Conservation (phyloP, 1,140 invertebrate genomes). For the Drosophila persimilis region DNA sequence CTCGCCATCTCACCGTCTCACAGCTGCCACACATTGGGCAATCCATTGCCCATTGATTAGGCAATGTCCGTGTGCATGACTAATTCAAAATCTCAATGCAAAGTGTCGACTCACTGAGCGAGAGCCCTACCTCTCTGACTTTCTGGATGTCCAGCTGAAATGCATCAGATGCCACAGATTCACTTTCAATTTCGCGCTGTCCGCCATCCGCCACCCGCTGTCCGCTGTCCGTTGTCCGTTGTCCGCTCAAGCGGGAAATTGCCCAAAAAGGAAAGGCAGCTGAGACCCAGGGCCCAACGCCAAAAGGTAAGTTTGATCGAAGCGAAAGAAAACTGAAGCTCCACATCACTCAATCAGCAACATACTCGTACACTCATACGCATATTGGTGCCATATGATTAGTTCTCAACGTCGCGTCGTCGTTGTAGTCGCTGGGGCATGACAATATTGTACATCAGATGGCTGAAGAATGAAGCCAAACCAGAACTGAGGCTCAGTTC, state of each 20-base stretch:
- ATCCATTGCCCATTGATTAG: conserved; percentile 49
- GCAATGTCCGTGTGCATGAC: conserved; percentile 62
- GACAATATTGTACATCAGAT: conserved; percentile 55
- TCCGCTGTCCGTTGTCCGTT: conserved; percentile 10
- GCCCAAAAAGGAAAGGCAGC: conserved; percentile 54
- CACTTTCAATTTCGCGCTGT: conserved; percentile 66
- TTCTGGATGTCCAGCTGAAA: conserved; percentile 41
- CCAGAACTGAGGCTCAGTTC: conserved; percentile 23
- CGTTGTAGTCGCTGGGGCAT: conserved; percentile 59
- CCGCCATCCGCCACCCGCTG: conserved; percentile 18
- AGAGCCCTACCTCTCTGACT: background rate
- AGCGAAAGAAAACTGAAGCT: conserved; percentile 1
- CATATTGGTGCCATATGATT: conserved; percentile 79
- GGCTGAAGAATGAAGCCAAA: conserved; percentile 29
- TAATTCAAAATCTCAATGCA: conserved; percentile 56
- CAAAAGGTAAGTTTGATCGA: conserved; percentile 1
- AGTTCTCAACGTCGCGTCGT: conserved; percentile 34
- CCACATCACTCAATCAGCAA: conserved; percentile 17
- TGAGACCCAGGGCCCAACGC: conserved; percentile 10
- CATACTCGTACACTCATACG: conserved; percentile 25
- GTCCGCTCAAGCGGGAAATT: conserved; percentile 71
- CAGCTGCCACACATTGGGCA: conserved; percentile 67
- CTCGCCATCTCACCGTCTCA: conserved; percentile 7
- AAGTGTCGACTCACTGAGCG: conserved; percentile 52
- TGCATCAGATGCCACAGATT: conserved; percentile 18